Conservation (phyloP, 35 echinoderm and acorn worm species). For the Heliocidaris tuberculata region DNA sequence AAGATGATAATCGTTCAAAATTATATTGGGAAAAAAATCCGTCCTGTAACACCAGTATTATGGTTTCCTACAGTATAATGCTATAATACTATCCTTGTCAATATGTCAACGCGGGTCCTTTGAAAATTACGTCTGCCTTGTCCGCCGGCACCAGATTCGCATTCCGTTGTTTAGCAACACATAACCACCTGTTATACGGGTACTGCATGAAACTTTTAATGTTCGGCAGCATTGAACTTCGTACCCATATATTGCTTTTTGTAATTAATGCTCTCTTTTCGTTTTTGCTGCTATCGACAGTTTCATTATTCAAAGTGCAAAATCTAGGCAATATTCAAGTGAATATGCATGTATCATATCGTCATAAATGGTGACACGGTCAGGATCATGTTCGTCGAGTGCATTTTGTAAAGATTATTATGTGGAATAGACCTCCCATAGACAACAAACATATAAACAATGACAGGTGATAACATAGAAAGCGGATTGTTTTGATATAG, state of each 20-base stretch:
- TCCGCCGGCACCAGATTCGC: neutral
- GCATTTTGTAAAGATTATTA: neutral
- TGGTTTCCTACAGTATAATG: too few species aligned
- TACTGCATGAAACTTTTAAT: neutral
- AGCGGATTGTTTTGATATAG: neutral
- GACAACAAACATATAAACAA: neutral
- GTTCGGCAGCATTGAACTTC: neutral
- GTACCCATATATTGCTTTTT: neutral
- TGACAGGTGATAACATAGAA: neutral
- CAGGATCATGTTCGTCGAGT: neutral
- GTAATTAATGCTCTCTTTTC: neutral
- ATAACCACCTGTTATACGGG: neutral
- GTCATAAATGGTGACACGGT: neutral
- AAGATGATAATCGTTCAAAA: too few species aligned
- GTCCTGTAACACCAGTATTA: too few species aligned
- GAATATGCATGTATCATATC: neutral
- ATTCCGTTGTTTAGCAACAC: neutral
- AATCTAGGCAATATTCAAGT: neutral
- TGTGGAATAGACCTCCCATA: neutral
- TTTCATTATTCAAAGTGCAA: neutral
- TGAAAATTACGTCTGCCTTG: neutral
- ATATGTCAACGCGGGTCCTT: neutral
- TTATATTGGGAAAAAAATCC: too few species aligned
- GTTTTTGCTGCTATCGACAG: neutral
- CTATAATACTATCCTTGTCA: too few species aligned